Evolutionary conservation across 2,113 vertebrate species (phyloP), one percentile per base, ranked within the genome.

Genomic region (Dasyprocta punctata): DNA sequence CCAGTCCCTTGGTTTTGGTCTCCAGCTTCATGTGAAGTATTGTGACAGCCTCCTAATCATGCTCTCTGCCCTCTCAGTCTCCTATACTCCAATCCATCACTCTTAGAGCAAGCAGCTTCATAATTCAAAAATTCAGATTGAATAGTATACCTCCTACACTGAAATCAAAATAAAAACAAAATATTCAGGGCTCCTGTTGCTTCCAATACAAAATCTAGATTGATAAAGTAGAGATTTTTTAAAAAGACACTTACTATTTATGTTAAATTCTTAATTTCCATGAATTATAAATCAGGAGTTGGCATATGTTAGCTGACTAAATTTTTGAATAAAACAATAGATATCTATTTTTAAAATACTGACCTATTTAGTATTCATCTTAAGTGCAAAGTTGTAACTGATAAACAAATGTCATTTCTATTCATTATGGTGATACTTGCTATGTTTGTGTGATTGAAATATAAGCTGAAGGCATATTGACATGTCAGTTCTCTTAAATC

Each of bases 401-500:
- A 13, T 85, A 95, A 96, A 9, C 12, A 96, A 65, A 88, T 96
- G 38, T 93, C 92, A 82, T 93, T 98, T 97, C 26, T 69, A 22
- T 94, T 60, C 41, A 81, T 73, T 60, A 60, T 13, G 94, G 26
- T 88, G 67, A 63, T 95, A 92, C 22, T 97, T 89, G 93, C 83
- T 78, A 38, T 93, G n/a, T 92, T 97, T 3, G 85, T 95, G 77
- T n/a, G 97, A 92, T 60, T 91, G 97, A 96, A 71, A 97, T 91
- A 84, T 83, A 80, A 92, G 54, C 60, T 92, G 90, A 97, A 92
- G 33, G 63, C 97, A 98, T 97, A 98, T 95, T 97, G 89, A 92
- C 96, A 98, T 81, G 78, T 92, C 91, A 96, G 33, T 3, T 95
- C 97, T 97, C 16, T 54, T 90, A 95, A 98, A 97, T 98, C 73